Evolutionary conservation across 2,113 vertebrate species (phyloP).

Genomic region (Sander lucioperca): DNA sequence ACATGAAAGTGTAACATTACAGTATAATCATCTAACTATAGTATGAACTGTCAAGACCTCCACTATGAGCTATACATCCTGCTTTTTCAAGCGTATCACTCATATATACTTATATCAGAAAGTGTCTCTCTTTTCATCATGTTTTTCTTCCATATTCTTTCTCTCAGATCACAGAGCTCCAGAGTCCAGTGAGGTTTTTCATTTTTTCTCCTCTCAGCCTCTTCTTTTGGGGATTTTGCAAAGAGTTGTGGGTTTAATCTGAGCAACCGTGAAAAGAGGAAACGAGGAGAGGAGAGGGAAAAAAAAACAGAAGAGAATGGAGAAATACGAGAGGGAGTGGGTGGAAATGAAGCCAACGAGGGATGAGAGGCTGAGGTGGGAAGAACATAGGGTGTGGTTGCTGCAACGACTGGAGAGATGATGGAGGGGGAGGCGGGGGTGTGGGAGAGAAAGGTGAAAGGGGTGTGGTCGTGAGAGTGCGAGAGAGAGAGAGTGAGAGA

Average conservation of each 20-base stretch:
- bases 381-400: constrained; percentile 48
- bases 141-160: neutral
- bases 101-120: constrained; percentile 9
- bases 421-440: constrained; percentile 32
- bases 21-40: neutral
- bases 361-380: constrained; percentile 56
- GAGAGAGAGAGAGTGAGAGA: neutral
- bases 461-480: constrained; percentile 23
- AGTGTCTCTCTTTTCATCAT: constrained; percentile 14
- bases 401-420: constrained; percentile 50
- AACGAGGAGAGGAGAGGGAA: neutral
- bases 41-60: neutral
- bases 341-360: constrained; percentile 24
- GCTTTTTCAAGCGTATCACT: constrained; percentile 11
- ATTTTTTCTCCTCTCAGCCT: constrained; percentile 6
- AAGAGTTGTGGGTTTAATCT: constrained; percentile 49
- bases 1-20: neutral
- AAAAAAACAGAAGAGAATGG: neutral
- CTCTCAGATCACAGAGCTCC: constrained; percentile 30
- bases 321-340: constrained; percentile 16
- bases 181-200: constrained; percentile 2
- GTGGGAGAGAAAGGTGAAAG: constrained; percentile 49
- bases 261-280: constrained; percentile 27
- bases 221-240: constrained; percentile 40
- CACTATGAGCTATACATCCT: neutral